phyloP scores from a whole-genome alignment of 2,113 vertebrate species.

The Odontesthes bonariensis region DNA sequence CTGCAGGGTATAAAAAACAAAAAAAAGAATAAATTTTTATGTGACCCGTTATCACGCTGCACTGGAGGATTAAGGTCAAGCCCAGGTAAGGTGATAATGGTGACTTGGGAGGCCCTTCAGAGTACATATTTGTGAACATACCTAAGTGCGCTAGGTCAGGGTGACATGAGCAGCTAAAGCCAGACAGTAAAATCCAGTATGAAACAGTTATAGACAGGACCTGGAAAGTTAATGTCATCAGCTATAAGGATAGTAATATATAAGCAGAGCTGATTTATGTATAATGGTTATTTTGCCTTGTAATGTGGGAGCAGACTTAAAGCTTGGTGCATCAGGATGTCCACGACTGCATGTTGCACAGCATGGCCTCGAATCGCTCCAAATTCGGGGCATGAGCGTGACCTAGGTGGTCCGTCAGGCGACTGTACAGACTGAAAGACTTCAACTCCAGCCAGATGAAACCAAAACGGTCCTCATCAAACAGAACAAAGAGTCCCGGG shows the following conservation, averaged over 20 bases:
- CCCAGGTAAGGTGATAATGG: constrained; percentile 33
- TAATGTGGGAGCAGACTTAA: constrained; percentile 34
- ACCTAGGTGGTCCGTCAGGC: constrained; percentile 91
- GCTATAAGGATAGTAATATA: constrained; percentile 45
- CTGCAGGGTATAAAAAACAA: constrained; percentile 59
- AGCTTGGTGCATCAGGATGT: constrained; percentile 86
- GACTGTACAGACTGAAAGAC: constrained; percentile 97
- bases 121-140: constrained; percentile 24
- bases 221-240: constrained; percentile 33
- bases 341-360: constrained; percentile 94
- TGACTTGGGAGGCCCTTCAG: constrained; percentile 28
- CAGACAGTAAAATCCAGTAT: constrained; percentile 35
- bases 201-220: constrained; percentile 21
- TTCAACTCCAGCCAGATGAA: constrained; percentile 99
- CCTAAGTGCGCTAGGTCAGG: not conserved
- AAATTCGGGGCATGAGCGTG: constrained; percentile 89
- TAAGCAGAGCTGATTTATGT: constrained; percentile 55
- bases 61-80: constrained; percentile 38
- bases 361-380: constrained; percentile 96
- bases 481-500: constrained; percentile 93
- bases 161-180: constrained; percentile 30
- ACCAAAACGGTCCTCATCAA: constrained; percentile 94
- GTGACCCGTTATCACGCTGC: constrained; percentile 67
- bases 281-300: constrained; percentile 36
- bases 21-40: constrained; percentile 68